Percentiles rank a stretch among this genome's conserved stretches.
Evolutionary conservation across 2,888 invertebrate genomes (phyloP).

Genomic region (Sinohyriopsis cumingii): DNA sequence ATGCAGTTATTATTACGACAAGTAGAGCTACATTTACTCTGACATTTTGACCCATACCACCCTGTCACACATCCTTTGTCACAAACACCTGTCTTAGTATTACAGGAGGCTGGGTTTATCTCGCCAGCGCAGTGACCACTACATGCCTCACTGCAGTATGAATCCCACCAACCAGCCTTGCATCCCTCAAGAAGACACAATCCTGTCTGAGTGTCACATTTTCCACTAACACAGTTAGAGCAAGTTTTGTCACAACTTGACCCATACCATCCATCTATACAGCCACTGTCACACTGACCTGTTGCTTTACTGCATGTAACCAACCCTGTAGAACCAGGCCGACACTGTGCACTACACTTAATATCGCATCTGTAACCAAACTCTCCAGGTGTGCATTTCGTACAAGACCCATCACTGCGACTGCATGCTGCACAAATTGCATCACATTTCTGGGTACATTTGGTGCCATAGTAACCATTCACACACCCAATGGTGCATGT

Average conservation of each 20-base stretch:
- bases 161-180: too few species aligned
- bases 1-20: constrained; percentile 21
- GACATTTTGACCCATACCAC: constrained; percentile 22
- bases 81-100: constrained; percentile 13
- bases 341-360: constrained; percentile 17
- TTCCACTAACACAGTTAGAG: too few species aligned
- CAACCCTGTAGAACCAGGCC: too few species aligned
- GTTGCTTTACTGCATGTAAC: too few species aligned
- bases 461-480: not conserved
- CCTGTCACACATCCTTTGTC: constrained; percentile 27
- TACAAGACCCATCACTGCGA: constrained; percentile 11
- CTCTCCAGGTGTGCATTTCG: constrained; percentile 11
- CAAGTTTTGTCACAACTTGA: too few species aligned
- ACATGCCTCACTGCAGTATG: too few species aligned
- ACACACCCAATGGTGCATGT: not conserved
- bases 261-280: too few species aligned
- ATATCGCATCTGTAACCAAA: constrained; percentile 16
- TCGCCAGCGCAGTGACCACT: too few species aligned
- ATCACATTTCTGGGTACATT: not conserved
- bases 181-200: too few species aligned
- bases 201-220: too few species aligned
- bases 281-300: too few species aligned
- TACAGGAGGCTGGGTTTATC: too few species aligned
- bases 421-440: constrained; percentile 13
- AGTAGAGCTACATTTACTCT: constrained; percentile 14